These are phyloP conservation scores for Zosterops japonicus DNA, from an alignment of 2,113 vertebrate genomes.

Conservation along the genomic window DNA sequence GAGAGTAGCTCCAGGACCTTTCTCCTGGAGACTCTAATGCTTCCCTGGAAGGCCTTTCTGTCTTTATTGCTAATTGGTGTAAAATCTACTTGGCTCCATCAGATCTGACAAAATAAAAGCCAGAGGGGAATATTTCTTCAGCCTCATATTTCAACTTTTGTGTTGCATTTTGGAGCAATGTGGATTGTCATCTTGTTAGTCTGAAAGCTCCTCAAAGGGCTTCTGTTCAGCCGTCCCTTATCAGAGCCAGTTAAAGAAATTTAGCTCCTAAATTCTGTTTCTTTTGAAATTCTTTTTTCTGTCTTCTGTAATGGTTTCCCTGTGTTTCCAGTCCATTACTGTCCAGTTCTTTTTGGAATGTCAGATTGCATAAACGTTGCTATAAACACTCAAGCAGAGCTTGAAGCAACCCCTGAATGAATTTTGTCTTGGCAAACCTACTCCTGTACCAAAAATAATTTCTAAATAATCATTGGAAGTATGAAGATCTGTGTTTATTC, in stretches of 20 bases:
- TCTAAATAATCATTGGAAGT: not conserved
- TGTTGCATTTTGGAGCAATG: not conserved
- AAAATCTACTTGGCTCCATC: not conserved
- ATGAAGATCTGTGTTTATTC: not conserved
- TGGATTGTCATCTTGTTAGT: not conserved
- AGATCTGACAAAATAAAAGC: not conserved
- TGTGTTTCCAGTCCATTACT: slow-evolving; percentile 34
- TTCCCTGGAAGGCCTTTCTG: not conserved
- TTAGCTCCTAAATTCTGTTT: not conserved
- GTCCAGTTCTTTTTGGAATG: slow-evolving; percentile 34
- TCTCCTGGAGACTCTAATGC: not conserved
- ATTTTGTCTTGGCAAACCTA: slow-evolving; percentile 18
- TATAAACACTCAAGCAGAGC: slow-evolving; percentile 39
- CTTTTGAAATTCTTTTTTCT: not conserved
- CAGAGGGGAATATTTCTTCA: not conserved
- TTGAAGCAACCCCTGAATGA: slow-evolving; percentile 50
- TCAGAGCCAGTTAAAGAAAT: slow-evolving; percentile 9
- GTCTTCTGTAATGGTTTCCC: slow-evolving; percentile 15
- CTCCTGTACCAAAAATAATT: slow-evolving; percentile 1
- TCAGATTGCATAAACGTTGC: slow-evolving; percentile 57
- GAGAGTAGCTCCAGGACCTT: not conserved
- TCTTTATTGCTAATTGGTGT: not conserved
- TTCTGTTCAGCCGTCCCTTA: not conserved
- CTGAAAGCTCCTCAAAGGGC: not conserved
- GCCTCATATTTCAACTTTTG: not conserved